Conservation (phyloP, 2,797 vertebrate species). For the Rhinogobio ventralis region DNA sequence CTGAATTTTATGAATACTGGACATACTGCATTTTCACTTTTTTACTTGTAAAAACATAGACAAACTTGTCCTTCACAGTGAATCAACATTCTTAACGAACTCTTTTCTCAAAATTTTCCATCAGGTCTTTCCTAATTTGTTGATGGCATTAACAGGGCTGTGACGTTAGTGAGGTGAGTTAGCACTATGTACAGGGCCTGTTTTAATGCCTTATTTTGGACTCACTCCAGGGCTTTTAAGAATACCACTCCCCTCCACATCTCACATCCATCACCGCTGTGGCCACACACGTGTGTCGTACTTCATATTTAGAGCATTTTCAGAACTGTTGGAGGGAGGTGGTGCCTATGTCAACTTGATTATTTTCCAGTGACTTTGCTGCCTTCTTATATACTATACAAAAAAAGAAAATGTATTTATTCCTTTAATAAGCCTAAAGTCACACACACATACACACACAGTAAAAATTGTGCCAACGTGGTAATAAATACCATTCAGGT, state of each 20-base stretch:
- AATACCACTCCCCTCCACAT: constrained; percentile 56
- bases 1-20: neutral
- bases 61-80: neutral
- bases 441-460: neutral
- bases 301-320: constrained; percentile 27
- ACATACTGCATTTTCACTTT: neutral
- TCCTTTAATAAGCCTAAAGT: neutral
- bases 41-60: neutral
- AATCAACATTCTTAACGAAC: neutral
- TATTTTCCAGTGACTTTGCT: constrained; percentile 34
- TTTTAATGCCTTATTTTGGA: constrained; percentile 58
- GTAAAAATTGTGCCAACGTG: neutral
- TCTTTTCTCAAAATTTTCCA: constrained; percentile 3
- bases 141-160: neutral
- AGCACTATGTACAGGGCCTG: constrained; percentile 47
- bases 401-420: neutral
- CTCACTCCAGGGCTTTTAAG: constrained; percentile 61
- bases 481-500: neutral
- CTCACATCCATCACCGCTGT: constrained; percentile 50
- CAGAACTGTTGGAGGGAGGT: neutral
- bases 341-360: neutral
- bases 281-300: constrained; percentile 33
- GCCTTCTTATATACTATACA: neutral
- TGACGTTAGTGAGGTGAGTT: constrained; percentile 21
- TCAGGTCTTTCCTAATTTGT: constrained; percentile 17